Percentiles rank a stretch among this genome's conserved stretches.
Conservation (phyloP, 2,888 invertebrate species). For the Athalia rosae region DNA sequence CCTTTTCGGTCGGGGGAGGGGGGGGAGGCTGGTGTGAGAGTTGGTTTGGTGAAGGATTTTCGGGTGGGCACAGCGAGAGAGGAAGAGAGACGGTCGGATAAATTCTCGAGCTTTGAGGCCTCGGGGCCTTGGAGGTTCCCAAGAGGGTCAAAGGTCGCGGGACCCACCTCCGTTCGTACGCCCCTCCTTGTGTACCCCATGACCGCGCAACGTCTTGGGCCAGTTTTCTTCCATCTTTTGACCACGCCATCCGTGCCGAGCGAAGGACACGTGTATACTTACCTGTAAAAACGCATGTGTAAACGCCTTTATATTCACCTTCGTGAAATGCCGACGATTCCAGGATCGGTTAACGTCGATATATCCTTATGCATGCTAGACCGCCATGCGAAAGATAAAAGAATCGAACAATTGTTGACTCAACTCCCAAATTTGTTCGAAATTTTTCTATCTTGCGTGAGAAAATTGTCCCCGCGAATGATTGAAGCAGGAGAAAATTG, state of each 20-base stretch:
- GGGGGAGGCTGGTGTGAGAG: no score
- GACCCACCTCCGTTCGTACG: constrained; percentile 57
- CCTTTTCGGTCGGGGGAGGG: constrained; percentile 26
- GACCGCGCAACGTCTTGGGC: constrained; percentile 43
- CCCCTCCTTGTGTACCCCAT: constrained; percentile 29
- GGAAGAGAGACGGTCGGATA: background rate
- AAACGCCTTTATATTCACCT: background rate
- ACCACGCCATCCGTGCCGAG: constrained; percentile 43
- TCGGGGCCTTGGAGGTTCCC: constrained; percentile 62
- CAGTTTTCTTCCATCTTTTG: constrained; percentile 37
- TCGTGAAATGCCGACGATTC: background rate
- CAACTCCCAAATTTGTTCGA: no score
- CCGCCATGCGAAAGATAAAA: no score
- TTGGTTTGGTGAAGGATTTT: background rate
- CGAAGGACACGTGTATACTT: constrained; percentile 10
- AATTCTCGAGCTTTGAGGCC: constrained; percentile 55
- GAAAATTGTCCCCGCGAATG: no score
- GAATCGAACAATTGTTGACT: no score
- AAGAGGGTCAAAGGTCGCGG: constrained; percentile 66
- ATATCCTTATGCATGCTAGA: background rate
- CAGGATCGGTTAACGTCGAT: constrained; percentile 11
- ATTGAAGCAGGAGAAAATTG: no score
- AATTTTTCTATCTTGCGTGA: no score
- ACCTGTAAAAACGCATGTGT: background rate
- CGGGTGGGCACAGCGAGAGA: constrained; percentile 8